Evolutionary conservation across 2,888 invertebrate genomes (phyloP), one percentile per base, ranked within the genome.

Genomic region (Diarsia mendica): DNA sequence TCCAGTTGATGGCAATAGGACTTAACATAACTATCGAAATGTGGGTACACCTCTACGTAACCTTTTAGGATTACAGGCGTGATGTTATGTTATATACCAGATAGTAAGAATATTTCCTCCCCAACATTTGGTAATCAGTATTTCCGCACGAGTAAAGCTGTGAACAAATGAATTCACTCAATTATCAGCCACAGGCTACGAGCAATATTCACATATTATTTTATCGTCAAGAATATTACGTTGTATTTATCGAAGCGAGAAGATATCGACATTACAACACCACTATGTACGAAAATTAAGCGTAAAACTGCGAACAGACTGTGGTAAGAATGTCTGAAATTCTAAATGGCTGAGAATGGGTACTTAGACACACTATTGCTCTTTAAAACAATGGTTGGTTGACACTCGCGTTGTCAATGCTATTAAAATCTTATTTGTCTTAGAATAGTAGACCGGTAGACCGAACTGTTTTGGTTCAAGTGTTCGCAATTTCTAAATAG

Each of bases 131-230:
- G 51, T 49, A 48, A 76, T 79, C 58, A 60, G 68, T 60, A 49
- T 46, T 75, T 67, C 13, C 28, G 48, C 39, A 20, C 28, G 46
- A 67, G 4, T 58, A 46, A 64, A 60, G 23, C 44, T 33, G 44
- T 53, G 60, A 65, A 60, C 48, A 44, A 63, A 82, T 65, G 18
- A 60, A 81, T 51, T 39, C 46, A 80, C 53, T 75, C 33, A 79
- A 80, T 58, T 64, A 81, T 51, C 23, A 64, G 44, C 23, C 39
- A 13, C 20, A 28, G 23, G 28, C 39, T 64, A 39, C 5, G 44
- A 48, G 53, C 48, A 67, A 48, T 68, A 58, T 46, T 66, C 55
- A 67, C 60, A 18, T 46, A 28, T n/a, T 60, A 18, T 48, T 48
- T 60, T 73, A 73, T 3, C 13, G 13, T 67, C 46, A 74, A 48